Base-by-base conservation (phyloP, 2,888 invertebrate genomes). In the Lydus trimaculatus region DNA sequence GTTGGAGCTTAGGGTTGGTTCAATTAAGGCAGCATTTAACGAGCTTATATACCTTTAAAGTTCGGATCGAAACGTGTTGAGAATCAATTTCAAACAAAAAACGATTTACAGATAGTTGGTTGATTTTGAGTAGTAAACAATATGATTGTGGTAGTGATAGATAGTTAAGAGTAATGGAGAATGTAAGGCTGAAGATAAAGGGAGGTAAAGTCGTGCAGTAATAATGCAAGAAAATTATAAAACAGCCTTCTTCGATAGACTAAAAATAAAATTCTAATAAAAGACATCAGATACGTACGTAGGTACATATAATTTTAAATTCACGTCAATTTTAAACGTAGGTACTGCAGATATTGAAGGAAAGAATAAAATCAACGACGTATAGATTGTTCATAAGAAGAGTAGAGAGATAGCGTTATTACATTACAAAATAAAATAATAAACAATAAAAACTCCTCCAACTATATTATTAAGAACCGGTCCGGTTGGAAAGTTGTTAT, bases 401-500 rank as follows among this genome's bases (percentile, higher is more conserved):
- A 61, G 63, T 65, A 70, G 36, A 61, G 52, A 72, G 68, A 70
- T 67, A 63, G 65, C 75, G 76, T 74, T 78, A 79, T 77, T 76
- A 75, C 76, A 78, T 76, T 76, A 78, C 77, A 78, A 79, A 77
- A 78, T 73, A 72, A 76, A 67, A 71, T 66, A 63, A 31, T 28
- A 48, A 71, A 71, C 73, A 72, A 69, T 61, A 61, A 69, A 74
- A 73, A 70, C 71, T 67, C 65, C 67, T 69, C 70, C 58, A 60
- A 69, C 75, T 78, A 74, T 77, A 78, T 79, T 80, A 80, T 79
- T 80, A 78, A 77, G 79, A 81, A 81, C 81, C 80, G 79, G 81
- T 81, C 79, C 71, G 75, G 75, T 77, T 78, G 79, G 80, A 81
- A 81, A 81, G 80, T 80, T 78, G 80, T 81, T 81, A 82, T 81